Evolutionary conservation across 2,888 invertebrate species (phyloP), one percentile per base, ranked within the genome.

Genomic region (Oeneis ivallda): DNA sequence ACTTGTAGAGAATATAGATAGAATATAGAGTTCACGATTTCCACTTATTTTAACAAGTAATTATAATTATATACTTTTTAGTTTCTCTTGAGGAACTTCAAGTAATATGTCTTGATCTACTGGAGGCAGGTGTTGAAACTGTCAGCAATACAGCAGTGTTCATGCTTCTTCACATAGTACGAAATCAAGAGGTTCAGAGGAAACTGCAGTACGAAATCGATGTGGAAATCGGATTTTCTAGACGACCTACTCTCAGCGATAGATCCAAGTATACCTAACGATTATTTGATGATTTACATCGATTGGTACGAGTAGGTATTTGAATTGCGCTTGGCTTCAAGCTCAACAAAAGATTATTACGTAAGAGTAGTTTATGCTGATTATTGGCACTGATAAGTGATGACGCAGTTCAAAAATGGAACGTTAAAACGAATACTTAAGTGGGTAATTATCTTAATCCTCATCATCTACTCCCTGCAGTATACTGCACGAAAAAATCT

Each of bases 91-190:
- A 89, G 72, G 87, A 88, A 49, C 80, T 92, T 5, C 84, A 87
- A 78, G 87, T 90, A 0, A 84, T 95, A 1, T 94, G 95, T 74
- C 78, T 94, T 74, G 95, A 95, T 75, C 82, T 95, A 64, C 93
- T 95, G 34, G 93, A 95, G 85, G 95, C 95, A 7, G 95, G 95
- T 1, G 92, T 94, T 59, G 95, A 95, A 81, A 95, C 95, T 0
- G 95, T 95, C 0, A 93, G 93, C 70, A 94, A 94, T 75, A 94
- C 94, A 0, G 83, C 94, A 10, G 92, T 93, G 0, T 94, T 93
- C 75, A 89, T 93, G 64, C 81, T 95, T 1, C 84, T 95, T 2
- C 92, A 94, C 71, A 84, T 95, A 69, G 86, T 94, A 0, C 80
- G 92, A 53, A 86, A 94, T 75, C 91, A 93, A 0, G 86, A 93